Evolutionary conservation across 2,797 vertebrate species (phyloP), one percentile per base, ranked within the genome.

Genomic region (Lacerta viridis): DNA sequence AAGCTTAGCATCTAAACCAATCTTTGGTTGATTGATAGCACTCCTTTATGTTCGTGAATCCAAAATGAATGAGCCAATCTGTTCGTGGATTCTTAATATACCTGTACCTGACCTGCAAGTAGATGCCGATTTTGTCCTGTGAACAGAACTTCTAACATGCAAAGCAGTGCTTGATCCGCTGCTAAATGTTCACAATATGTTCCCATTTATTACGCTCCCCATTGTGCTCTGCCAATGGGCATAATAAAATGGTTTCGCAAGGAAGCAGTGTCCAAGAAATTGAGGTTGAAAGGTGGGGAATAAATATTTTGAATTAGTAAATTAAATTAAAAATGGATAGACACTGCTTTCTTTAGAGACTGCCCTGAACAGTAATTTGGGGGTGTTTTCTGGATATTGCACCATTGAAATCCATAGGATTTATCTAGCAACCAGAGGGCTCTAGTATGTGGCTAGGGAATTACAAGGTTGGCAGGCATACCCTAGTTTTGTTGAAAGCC

Each of bases 11-110:
- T 71, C 41, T 79, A 79, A 80, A 68, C n/a, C 46, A 87, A 41
- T 66, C 36, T 74, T 72, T 59, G 8, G 8, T 55, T 86, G 84
- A 86, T 86, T 79, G 61, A 68, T 75, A 69, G 20, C 20, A 4
- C 29, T 86, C 11, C 61, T 74, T 61, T 81, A 39, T 75, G 39
- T 81, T 87, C 18, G 61, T 82, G 33, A 64, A 87, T 87, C 39
- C 33, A 81, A 82, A 66, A 71, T 74, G 7, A 27, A 29, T 74
- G 59, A 43, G 13, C 25, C 27, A 33, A 3, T 64, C 10, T 61
- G 25, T 61, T 87, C 50, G 74, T 27, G 41, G 33, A 43, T 86
- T 69, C 64, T 69, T 66, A 50, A 6, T 41, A 71, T 81, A 81
- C 46, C 46, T 61, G 25, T 61, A 71, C 33, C 77, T 80, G 46